Conservation (phyloP, 2,888 invertebrate species). For the Epirrhoe alternata region DNA sequence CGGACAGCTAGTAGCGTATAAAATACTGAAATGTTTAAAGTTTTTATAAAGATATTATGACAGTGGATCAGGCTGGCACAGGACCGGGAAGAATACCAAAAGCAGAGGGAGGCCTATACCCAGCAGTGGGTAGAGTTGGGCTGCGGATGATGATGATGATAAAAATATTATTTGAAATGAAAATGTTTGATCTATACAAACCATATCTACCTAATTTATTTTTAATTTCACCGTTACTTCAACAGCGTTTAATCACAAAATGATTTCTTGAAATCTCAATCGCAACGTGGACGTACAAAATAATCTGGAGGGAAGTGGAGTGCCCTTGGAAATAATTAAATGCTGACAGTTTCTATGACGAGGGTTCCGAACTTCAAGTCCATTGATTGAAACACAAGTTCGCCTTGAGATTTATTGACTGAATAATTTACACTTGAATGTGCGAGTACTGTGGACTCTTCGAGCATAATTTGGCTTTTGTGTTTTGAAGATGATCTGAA, state of each 20-base stretch:
- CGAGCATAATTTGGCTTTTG: slow-evolving; percentile 17
- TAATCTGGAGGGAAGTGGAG: slow-evolving; percentile 32
- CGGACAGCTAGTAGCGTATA: too few relatives aligned
- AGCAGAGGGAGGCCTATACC: too few relatives aligned
- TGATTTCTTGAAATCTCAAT: slow-evolving; percentile 33
- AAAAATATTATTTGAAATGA: too few relatives aligned
- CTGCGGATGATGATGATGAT: too few relatives aligned
- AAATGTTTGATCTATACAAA: not conserved
- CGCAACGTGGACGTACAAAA: slow-evolving; percentile 23
- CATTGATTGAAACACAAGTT: slow-evolving; percentile 32
- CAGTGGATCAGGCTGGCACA: too few relatives aligned
- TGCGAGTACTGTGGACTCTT: slow-evolving; percentile 33
- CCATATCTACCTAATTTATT: slow-evolving; percentile 12
- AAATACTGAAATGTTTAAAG: too few relatives aligned
- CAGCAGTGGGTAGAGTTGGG: too few relatives aligned
- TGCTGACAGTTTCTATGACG: slow-evolving; percentile 40
- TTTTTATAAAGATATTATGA: too few relatives aligned
- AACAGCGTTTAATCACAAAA: slow-evolving; percentile 28
- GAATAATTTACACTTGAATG: slow-evolving; percentile 25
- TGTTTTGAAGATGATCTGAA: slow-evolving; percentile 38
- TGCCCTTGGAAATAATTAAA: slow-evolving; percentile 42
- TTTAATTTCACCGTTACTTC: not conserved
- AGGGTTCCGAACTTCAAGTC: slow-evolving; percentile 30
- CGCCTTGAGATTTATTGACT: slow-evolving; percentile 26
- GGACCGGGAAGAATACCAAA: too few relatives aligned